Evolutionary conservation across 2,888 invertebrate species (phyloP).

Genomic region (Pinctada fucata): DNA sequence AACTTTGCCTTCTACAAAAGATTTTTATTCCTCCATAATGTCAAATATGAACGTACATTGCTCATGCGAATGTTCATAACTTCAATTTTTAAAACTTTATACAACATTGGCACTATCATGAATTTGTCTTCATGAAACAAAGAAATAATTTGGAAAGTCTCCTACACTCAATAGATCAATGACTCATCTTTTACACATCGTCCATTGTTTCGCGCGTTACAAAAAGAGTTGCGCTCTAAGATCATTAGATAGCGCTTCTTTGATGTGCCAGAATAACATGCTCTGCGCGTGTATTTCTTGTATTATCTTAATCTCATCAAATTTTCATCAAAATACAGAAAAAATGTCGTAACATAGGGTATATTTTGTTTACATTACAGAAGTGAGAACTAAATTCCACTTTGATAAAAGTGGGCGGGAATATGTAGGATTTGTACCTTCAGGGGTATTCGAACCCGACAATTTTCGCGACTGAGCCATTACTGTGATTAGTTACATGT

Average conservation of each 20-base stretch:
- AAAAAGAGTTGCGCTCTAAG: neutral
- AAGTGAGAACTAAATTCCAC: neutral
- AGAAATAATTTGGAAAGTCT: no score
- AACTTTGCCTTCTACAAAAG: no score
- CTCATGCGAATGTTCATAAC: no score
- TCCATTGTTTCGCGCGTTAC: neutral
- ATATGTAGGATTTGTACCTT: neutral
- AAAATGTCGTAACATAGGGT: neutral
- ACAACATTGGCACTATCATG: no score
- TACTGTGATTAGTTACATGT: slow-evolving; percentile 2
- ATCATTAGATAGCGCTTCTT: neutral
- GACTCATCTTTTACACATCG: neutral
- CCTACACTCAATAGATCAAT: neutral
- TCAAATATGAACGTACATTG: no score
- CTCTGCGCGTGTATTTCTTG: neutral
- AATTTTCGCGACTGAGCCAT: neutral
- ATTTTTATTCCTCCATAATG: no score
- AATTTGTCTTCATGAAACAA: no score
- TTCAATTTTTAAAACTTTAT: no score
- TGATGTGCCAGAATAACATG: neutral
- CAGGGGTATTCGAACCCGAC: neutral
- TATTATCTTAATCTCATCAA: neutral
- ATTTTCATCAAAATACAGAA: neutral
- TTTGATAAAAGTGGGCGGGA: neutral
- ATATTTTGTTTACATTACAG: neutral